Evolutionary conservation across 2,888 invertebrate genomes (phyloP), one percentile per base, ranked within the genome.

Genomic region (Zelleria hepariella): DNA sequence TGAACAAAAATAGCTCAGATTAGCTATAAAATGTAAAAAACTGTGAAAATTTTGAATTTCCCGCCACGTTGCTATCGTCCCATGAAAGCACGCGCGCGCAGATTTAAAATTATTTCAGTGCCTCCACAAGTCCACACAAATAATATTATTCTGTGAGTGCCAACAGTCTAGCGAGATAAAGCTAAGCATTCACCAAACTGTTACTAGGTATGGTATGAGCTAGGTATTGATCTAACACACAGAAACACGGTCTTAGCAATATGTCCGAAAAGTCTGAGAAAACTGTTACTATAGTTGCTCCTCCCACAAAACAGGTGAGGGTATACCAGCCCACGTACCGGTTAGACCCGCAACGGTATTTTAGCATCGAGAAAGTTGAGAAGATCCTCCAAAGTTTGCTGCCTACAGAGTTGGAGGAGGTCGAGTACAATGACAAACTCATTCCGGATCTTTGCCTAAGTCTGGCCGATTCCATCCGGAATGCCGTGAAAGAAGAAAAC

Each of bases 271-370:
- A 60, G 10, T 32, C 32, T 7, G 32, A 42, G 15, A 42, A 42
- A 60, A 53, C 60, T 23, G 20, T 51, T 60, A 32, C 61, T 62
- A 61, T 61, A 68, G 26, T 56, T 62, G 32, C 62, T 59, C 63
- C 65, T 57, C 49, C 64, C 60, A 53, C 72, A 10, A 85, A 83
- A 75, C 86, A 86, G 87, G 76, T 84, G 42, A 76, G 86, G 61
- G 80, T 69, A 21, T 92, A 89, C 70, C 91, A 91, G 75, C 94
- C 94, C 59, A 91, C 92, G 0, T 94, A 92, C 71, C 91, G 91
- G 67, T 72, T 94, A 49, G 90, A 92, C 61, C 83, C 94, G 0
- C 89, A 90, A 60, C 91, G 91, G 65, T 90, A 89, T 2, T 94
- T 94, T 71, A 91, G 91, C 67, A 75, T 80, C 8, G 92, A 93